phyloP scores from a whole-genome alignment of 2,113 vertebrate genomes.

The Lipophrys pholis region DNA sequence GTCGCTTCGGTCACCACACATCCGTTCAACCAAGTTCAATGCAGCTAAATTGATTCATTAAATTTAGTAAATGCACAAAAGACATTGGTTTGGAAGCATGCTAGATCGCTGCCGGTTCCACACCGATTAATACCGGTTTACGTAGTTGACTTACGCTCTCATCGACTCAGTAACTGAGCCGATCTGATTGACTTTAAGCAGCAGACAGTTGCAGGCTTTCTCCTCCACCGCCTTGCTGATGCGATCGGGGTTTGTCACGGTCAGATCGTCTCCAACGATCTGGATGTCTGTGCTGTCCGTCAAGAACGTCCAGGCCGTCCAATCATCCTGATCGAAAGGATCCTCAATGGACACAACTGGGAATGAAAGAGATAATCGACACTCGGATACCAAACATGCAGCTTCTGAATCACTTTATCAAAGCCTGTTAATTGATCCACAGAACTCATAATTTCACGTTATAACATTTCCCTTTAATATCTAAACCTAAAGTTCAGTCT shows the following conservation, averaged over 20 bases:
- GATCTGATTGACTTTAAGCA: slow-evolving; percentile 99
- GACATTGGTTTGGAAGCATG: too few relatives aligned
- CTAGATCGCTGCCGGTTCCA: too few relatives aligned
- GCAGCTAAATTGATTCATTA: too few relatives aligned
- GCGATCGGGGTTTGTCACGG: slow-evolving; percentile 94
- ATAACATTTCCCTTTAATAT: too few relatives aligned
- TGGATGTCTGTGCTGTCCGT: slow-evolving; percentile 89
- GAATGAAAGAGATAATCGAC: neutral
- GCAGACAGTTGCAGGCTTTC: slow-evolving; percentile 95
- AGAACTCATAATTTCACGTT: too few relatives aligned
- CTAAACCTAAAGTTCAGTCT: too few relatives aligned
- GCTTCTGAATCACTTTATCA: neutral
- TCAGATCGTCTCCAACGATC: slow-evolving; percentile 96
- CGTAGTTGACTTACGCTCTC: slow-evolving; percentile 87
- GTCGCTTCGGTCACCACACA: too few relatives aligned
- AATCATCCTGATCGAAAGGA: slow-evolving; percentile 98
- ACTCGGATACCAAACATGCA: neutral
- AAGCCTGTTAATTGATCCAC: neutral
- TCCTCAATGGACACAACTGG: slow-evolving; percentile 97
- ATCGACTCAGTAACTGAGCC: slow-evolving; percentile 94
- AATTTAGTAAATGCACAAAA: too few relatives aligned
- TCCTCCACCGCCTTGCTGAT: slow-evolving; percentile 91
- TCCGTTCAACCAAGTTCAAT: too few relatives aligned
- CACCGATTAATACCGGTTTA: neutral
- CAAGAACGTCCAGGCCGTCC: slow-evolving; percentile 93